phyloP scores from a whole-genome alignment of 2,113 vertebrate genomes.

The Ciconia maguari region DNA sequence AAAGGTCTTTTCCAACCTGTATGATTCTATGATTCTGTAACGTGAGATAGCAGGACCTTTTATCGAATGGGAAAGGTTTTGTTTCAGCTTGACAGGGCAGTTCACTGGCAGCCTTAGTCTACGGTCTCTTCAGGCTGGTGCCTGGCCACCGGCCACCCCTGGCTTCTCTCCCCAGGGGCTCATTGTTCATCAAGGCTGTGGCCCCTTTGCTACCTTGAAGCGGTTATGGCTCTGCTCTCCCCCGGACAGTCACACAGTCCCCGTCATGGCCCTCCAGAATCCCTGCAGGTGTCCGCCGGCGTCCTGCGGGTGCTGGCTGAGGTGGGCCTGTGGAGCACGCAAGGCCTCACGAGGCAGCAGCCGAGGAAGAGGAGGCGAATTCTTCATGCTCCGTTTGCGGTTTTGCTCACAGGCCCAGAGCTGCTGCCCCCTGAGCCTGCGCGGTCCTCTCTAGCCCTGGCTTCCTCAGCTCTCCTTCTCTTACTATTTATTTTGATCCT shows the following conservation, averaged over 20 bases:
- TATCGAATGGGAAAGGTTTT: not conserved
- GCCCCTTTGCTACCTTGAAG: not conserved
- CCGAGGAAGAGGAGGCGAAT: not conserved
- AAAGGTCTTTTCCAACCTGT: no score
- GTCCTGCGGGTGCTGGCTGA: not conserved
- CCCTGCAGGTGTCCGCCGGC: accelerated
- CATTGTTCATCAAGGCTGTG: no score
- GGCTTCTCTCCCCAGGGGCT: not conserved
- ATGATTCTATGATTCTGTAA: no score
- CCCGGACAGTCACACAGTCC: not conserved
- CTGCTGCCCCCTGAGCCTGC: not conserved
- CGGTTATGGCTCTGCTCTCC: not conserved
- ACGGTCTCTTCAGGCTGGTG: not conserved
- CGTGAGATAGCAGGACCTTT: not conserved
- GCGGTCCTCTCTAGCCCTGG: not conserved
- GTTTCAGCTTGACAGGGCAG: not conserved
- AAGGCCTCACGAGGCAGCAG: not conserved
- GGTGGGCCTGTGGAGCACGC: accelerated
- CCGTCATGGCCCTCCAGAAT: not conserved
- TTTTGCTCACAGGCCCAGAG: not conserved
- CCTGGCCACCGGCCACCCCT: no score
- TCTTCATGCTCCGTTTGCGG: not conserved
- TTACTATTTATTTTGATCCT: not conserved
- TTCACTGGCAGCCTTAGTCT: not conserved
- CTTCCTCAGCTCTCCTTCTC: not conserved